Conservation (phyloP, 2,888 invertebrate species). For the Tipula vernalis region DNA sequence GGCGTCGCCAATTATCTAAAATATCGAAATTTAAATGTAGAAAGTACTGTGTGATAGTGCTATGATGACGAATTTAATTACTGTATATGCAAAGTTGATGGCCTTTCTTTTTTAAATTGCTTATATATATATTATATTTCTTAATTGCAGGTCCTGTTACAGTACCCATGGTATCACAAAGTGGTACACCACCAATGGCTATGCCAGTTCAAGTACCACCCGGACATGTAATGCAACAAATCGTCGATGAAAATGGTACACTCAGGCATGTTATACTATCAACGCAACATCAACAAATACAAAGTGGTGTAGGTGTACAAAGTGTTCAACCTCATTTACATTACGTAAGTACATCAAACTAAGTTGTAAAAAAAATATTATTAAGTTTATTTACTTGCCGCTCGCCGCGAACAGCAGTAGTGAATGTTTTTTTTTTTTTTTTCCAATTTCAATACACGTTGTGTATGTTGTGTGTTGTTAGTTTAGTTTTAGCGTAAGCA, state of each 20-base stretch:
- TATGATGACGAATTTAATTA: background rate
- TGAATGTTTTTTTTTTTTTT: background rate
- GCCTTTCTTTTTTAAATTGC: background rate
- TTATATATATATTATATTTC: slow-evolving; percentile 12
- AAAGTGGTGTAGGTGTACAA: slow-evolving; percentile 33
- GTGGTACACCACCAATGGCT: slow-evolving; percentile 60
- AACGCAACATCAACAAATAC: slow-evolving; percentile 42
- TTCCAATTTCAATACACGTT: background rate
- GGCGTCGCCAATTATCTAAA: background rate
- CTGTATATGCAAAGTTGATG: background rate
- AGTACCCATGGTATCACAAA: slow-evolving; percentile 74
- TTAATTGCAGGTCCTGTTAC: slow-evolving; percentile 61
- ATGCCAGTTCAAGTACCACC: slow-evolving; percentile 88
- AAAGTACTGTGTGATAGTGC: background rate
- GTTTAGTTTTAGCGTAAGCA: background rate
- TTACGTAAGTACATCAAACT: slow-evolving; percentile 39
- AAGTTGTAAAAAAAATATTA: background rate
- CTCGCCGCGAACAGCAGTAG: background rate
- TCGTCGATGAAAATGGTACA: slow-evolving; percentile 80
- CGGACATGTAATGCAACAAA: slow-evolving; percentile 82
- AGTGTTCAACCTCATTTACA: slow-evolving; percentile 42
- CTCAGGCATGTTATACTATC: slow-evolving; percentile 83
- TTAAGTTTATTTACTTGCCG: background rate
- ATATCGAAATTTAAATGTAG: background rate
- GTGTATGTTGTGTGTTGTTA: background rate